phyloP scores from a whole-genome alignment of 2,888 invertebrate species.

The Mesorhabditis spiculigera region DNA sequence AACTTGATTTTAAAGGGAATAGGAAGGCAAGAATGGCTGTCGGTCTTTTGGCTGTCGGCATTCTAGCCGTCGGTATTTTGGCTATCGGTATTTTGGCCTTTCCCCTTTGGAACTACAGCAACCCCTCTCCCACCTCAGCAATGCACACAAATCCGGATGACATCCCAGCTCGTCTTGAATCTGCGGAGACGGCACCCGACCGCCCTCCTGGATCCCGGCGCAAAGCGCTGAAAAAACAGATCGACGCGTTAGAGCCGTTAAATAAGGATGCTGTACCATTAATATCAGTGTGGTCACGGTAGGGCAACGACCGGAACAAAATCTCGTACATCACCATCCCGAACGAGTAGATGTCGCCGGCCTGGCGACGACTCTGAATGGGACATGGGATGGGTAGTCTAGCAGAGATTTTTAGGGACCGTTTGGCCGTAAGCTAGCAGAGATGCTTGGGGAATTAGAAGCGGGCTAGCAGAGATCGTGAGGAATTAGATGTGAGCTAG shows the following conservation, averaged over 20 bases:
- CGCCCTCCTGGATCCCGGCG: slow-evolving; percentile 18
- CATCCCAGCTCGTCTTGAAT: slow-evolving; percentile 49
- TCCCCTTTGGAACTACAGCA: neutral
- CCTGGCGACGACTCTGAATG: slow-evolving; percentile 32
- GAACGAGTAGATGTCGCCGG: slow-evolving; percentile 53
- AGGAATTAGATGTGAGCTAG: too few species aligned
- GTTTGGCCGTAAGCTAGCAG: too few species aligned
- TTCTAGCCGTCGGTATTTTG: too few species aligned
- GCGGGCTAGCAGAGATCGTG: neutral
- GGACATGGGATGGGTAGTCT: too few species aligned
- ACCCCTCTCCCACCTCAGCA: slow-evolving; percentile 15
- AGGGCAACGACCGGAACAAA: slow-evolving; percentile 38
- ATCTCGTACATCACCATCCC: slow-evolving; percentile 57
- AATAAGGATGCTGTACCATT: slow-evolving; percentile 25
- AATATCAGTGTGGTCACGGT: slow-evolving; percentile 35
- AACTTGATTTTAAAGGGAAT: slow-evolving; percentile 26
- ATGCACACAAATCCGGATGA: slow-evolving; percentile 48
- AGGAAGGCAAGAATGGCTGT: too few species aligned
- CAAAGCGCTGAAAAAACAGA: slow-evolving; percentile 12
- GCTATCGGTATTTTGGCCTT: too few species aligned
- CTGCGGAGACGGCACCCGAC: slow-evolving; percentile 34
- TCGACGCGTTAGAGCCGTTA: slow-evolving; percentile 4
- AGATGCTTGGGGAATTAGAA: neutral
- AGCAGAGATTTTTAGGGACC: too few species aligned
- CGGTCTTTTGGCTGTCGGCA: too few species aligned